Evolutionary conservation across 2,113 vertebrate genomes (phyloP).

Genomic region (Thunnus maccoyii): DNA sequence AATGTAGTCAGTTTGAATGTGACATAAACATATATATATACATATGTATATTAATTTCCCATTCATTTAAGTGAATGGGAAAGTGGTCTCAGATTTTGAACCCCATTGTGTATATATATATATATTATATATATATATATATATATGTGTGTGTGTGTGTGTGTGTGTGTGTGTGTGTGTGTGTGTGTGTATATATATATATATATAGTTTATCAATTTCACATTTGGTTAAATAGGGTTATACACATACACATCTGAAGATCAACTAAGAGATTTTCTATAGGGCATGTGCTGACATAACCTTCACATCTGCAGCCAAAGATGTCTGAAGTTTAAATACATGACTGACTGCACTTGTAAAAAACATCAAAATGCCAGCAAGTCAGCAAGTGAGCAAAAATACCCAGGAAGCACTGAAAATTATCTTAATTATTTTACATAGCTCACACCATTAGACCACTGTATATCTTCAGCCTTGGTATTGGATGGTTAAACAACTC

Average conservation of each 20-base stretch:
- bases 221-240: conserved; percentile 2
- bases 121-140: too few species aligned
- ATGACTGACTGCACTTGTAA: conserved; percentile 30
- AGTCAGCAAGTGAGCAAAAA: conserved; percentile 3
- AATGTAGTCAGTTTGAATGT: conserved; percentile 9
- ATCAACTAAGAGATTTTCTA: conserved; percentile 38
- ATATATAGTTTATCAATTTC: not conserved
- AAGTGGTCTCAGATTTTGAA: too few species aligned
- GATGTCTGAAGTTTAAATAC: conserved; percentile 26
- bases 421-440: conserved; percentile 17
- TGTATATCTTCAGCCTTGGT: not conserved
- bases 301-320: conserved; percentile 51
- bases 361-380: conserved; percentile 4
- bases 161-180: too few species aligned
- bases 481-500: not conserved
- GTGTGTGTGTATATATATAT: too few species aligned
- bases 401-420: not conserved
- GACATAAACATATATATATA: not conserved
- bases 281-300: conserved; percentile 53
- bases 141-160: too few species aligned
- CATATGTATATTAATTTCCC: too few species aligned
- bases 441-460: not conserved
- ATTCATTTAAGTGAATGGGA: too few species aligned
- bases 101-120: too few species aligned
- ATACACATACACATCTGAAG: conserved; percentile 25